phyloP scores from a whole-genome alignment of 2,888 invertebrate genomes.

The Hemithea aestivaria region DNA sequence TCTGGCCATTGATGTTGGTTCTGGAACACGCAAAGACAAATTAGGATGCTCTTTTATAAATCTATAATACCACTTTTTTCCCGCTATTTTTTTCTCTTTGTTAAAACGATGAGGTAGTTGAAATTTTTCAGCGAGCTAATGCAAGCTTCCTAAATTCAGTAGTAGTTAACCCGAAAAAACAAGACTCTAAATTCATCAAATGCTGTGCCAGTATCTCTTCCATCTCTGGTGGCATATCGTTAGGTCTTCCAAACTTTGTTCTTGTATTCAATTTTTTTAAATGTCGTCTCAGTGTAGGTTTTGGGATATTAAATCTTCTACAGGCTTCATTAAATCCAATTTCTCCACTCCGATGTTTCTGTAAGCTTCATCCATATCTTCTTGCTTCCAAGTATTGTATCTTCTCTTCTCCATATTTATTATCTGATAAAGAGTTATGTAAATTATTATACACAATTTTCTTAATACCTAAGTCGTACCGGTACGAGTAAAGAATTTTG shows the following conservation, averaged over 20 bases:
- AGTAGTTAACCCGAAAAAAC: slow-evolving; percentile 17
- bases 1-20: slow-evolving; percentile 7
- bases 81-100: slow-evolving; percentile 16
- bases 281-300: slow-evolving; percentile 18
- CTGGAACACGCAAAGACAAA: slow-evolving; percentile 20
- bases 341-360: slow-evolving; percentile 10
- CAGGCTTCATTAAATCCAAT: slow-evolving; percentile 15
- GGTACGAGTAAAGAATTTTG: slow-evolving; percentile 1
- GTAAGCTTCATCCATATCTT: slow-evolving; percentile 15
- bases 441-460: background rate
- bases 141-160: slow-evolving; percentile 15
- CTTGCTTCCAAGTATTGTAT: slow-evolving; percentile 4
- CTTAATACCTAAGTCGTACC: slow-evolving; percentile 1
- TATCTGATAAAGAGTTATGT: background rate
- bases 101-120: slow-evolving; percentile 18
- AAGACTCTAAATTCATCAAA: slow-evolving; percentile 16
- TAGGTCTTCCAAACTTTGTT: slow-evolving; percentile 17
- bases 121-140: slow-evolving; percentile 17
- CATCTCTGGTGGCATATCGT: slow-evolving; percentile 16
- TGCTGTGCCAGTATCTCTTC: slow-evolving; percentile 19
- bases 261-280: slow-evolving; percentile 12
- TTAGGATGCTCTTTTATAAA: slow-evolving; percentile 24
- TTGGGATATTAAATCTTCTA: slow-evolving; percentile 18
- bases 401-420: slow-evolving; percentile 1
- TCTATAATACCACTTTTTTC: slow-evolving; percentile 16